Evolutionary conservation across 1,140 invertebrate species (phyloP), one percentile per base, ranked within the genome.

Genomic region (Drosophila erecta): DNA sequence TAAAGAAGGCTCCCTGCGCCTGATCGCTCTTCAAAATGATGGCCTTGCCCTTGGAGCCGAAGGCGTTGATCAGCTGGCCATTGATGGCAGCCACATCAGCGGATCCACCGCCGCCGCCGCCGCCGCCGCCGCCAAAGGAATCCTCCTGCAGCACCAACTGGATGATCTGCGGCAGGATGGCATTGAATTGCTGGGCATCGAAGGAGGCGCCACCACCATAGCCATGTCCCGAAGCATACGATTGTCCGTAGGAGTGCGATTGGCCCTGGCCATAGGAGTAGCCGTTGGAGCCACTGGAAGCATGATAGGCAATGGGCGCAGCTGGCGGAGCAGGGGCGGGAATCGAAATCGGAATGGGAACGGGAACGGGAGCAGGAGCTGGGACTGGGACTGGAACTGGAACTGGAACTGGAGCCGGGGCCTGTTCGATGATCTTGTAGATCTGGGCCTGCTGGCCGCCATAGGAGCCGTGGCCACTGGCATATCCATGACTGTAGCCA

Each of bases 101-200:
- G 17, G 76, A 61, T 11, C 69, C 71, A 8, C 70, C 81, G 4
- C 62, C 77, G 2, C 54, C 76, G 1, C 78, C 81, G 4, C 62
- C 77, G 4, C 57, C 76, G 2, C 78, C 66, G 12, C 75, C 70
- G 30, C 79, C 71, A n/a, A 65, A 10, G 0, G 80, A 61, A 41
- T 91, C 81, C 33, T 91, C 89, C 41, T 91, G 80, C 44, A 91
- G 57, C 20, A 91, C 81, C 40, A 91, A 27, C 54, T 91, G 89
- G 1, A 91, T 58, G 43, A 91, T 91, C 70, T 91, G 89, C 4
- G 89, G 89, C 70, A 91, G 53, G 20, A 91, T 86, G 44, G 75
- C 57, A 4, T 90, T 78, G 22, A 91, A 41, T 49, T 90, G 84
- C 22, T 73, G 57, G 55, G 62, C 24, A 46, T 76, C 56, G 11